A percentile compares a stretch with the other conserved stretches of the same genome.
These are phyloP conservation scores for Troilus luridus DNA, from an alignment of 2,888 invertebrate species.

Conservation along the genomic window DNA sequence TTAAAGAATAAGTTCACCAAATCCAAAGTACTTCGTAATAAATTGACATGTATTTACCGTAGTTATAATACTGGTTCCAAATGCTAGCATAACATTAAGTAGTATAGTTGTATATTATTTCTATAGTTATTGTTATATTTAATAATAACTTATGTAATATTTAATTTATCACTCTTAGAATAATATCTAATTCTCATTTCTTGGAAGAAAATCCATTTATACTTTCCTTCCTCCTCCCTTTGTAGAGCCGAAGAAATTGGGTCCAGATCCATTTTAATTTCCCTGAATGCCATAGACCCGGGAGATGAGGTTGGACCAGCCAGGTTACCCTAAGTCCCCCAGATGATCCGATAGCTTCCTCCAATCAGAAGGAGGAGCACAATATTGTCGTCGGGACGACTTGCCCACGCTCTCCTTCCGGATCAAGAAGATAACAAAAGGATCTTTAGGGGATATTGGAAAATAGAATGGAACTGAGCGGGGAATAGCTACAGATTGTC, in stretches of 20 bases:
- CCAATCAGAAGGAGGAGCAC: conserved; percentile 23
- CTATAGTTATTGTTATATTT: too few relatives aligned
- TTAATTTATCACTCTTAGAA: not conserved
- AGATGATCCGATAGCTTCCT: conserved; percentile 36
- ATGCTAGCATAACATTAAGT: too few relatives aligned
- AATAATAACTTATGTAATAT: too few relatives aligned
- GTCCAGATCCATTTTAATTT: not conserved
- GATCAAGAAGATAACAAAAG: conserved; percentile 26
- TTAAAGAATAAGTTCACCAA: too few relatives aligned
- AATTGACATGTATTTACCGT: too few relatives aligned
- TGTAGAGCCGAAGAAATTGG: not conserved
- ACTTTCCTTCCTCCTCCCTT: not conserved
- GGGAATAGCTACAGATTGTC: not conserved
- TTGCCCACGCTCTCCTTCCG: not conserved
- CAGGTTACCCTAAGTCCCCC: conserved; percentile 11
- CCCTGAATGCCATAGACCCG: not conserved
- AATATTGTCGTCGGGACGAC: not conserved
- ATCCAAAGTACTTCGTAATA: too few relatives aligned
- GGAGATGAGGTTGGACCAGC: not conserved
- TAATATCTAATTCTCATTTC: not conserved
- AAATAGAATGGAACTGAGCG: not conserved
- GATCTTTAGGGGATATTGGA: conserved; percentile 18
- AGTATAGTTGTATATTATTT: too few relatives aligned
- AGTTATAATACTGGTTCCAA: too few relatives aligned
- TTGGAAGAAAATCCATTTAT: not conserved